Percentiles rank a stretch among this genome's conserved stretches.
Conservation (phyloP, 1,140 invertebrate genomes). For the Samia ricini region DNA sequence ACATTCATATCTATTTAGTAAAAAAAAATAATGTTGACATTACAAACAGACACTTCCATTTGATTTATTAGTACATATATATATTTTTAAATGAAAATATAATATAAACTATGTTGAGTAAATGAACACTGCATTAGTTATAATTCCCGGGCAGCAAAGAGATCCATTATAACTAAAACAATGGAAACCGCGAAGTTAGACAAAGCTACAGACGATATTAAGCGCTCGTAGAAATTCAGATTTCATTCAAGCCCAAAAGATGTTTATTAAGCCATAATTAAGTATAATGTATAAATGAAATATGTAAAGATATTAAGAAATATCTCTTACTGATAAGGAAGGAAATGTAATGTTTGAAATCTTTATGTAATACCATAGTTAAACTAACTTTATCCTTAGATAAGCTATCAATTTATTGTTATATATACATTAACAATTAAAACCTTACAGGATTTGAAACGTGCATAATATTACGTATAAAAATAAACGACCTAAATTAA, state of each 20-base stretch:
- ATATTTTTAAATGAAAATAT: not conserved
- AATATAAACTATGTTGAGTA: not conserved
- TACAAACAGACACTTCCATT: no score
- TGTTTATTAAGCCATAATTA: not conserved
- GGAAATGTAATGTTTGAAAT: no score
- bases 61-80: no score
- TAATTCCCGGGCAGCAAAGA: constrained; percentile 24
- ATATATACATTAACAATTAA: no score
- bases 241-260: constrained; percentile 15
- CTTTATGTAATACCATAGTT: no score
- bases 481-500: no score
- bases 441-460: no score
- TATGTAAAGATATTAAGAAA: not conserved
- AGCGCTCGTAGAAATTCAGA: constrained; percentile 36
- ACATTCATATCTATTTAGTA: no score
- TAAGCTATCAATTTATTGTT: no score
- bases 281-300: not conserved
- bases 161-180: constrained; percentile 54
- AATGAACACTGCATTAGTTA: not conserved
- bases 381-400: no score
- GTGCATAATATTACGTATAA: no score
- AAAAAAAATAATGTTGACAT: no score
- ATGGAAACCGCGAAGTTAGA: constrained; percentile 48
- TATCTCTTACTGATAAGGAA: not conserved
- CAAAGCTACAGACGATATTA: constrained; percentile 45